phyloP scores from a whole-genome alignment of 2,797 vertebrate genomes.

The Synaphobranchus kaupii region DNA sequence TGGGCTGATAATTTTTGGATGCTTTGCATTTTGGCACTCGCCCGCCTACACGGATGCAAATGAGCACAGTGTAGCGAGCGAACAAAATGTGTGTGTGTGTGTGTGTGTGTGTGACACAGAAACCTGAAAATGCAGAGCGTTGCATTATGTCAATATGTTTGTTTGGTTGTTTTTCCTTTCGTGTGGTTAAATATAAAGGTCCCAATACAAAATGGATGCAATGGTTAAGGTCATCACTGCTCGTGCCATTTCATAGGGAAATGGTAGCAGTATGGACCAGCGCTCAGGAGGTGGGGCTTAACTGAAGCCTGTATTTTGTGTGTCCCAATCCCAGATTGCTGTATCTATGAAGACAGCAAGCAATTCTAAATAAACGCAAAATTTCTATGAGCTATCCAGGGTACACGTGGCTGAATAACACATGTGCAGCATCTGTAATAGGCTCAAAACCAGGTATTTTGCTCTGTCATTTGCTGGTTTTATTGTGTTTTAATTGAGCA shows the following conservation, averaged over 20 bases:
- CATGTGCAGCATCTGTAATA: neutral
- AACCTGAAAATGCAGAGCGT: too few species aligned
- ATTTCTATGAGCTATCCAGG: neutral
- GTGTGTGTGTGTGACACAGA: neutral
- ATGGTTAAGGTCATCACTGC: too few species aligned
- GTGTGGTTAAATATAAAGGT: too few species aligned
- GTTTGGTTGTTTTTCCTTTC: too few species aligned
- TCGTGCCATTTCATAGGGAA: neutral
- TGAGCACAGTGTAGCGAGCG: slow-evolving; percentile 2
- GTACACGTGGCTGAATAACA: neutral
- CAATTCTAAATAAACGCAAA: neutral
- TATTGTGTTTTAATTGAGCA: neutral
- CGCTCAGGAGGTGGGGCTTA: too few species aligned
- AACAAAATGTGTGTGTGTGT: too few species aligned
- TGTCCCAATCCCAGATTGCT: neutral
- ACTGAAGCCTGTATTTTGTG: neutral
- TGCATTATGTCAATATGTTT: too few species aligned
- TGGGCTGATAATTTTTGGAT: slow-evolving; percentile 19
- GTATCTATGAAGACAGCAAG: neutral
- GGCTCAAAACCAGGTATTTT: neutral
- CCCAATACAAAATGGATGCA: too few species aligned
- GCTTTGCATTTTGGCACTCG: slow-evolving; percentile 33
- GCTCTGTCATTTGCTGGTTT: neutral
- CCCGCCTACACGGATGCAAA: slow-evolving; percentile 38
- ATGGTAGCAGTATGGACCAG: neutral